A percentile compares a stretch with the other conserved stretches of the same genome.
Evolutionary conservation across 2,888 invertebrate species (phyloP).

Genomic region (Thera britannica): DNA sequence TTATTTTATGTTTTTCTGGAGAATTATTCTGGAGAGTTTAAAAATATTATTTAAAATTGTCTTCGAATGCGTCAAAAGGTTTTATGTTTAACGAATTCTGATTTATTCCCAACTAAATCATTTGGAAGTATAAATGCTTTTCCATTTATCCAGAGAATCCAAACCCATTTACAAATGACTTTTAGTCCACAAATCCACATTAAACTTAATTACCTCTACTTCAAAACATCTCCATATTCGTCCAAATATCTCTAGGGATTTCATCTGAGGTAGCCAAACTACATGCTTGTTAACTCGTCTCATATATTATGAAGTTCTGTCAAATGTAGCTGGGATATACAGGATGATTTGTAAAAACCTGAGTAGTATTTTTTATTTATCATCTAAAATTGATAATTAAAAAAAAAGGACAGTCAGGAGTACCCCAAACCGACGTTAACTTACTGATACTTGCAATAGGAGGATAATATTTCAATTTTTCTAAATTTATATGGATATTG

Average conservation of each 20-base stretch:
- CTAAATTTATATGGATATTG: no score
- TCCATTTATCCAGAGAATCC: constrained; percentile 16
- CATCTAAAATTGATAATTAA: no score
- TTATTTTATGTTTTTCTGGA: no score
- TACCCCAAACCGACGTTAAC: no score
- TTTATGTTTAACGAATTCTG: constrained; percentile 9
- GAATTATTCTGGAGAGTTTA: background rate
- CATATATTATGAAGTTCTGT: constrained; percentile 82
- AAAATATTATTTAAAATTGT: background rate
- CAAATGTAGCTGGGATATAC: constrained; percentile 70
- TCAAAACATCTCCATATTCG: constrained; percentile 52
- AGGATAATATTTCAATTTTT: no score
- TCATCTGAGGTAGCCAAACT: constrained; percentile 72
- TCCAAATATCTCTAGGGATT: constrained; percentile 52
- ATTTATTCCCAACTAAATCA: constrained; percentile 27
- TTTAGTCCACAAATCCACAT: constrained; percentile 37
- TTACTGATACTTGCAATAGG: no score
- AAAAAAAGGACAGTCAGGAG: no score
- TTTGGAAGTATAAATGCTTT: constrained; percentile 30
- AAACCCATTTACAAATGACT: constrained; percentile 36
- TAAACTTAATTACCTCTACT: constrained; percentile 48
- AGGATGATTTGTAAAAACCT: constrained; percentile 49
- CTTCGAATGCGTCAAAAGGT: background rate
- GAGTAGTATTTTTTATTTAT: no score
- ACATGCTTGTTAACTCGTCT: constrained; percentile 83